Percentiles rank a stretch among this genome's conserved stretches.
phyloP scores from a whole-genome alignment of 1,140 invertebrate species.

The Tetranychus cinnabarinus region DNA sequence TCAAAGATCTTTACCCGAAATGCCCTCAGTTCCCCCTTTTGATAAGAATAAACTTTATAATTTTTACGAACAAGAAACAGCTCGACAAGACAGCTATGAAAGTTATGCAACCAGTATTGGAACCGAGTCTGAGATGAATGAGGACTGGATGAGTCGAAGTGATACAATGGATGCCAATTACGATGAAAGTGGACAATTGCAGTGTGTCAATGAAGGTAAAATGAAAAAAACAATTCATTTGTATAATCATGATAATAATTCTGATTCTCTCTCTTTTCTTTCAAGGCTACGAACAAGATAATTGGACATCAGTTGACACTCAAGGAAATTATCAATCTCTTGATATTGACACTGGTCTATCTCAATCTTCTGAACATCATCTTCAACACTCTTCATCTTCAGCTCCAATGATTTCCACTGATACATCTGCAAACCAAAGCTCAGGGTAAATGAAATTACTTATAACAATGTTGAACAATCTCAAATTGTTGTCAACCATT shows the following conservation, averaged over 20 bases:
- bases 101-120: constrained; percentile 5
- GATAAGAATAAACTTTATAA: constrained; percentile 4
- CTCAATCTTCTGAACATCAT: too few species aligned
- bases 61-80: constrained; percentile 9
- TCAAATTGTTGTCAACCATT: too few species aligned
- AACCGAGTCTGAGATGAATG: neutral
- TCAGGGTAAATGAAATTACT: neutral
- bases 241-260: too few species aligned
- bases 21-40: constrained; percentile 15
- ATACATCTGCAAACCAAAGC: neutral
- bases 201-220: too few species aligned
- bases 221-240: too few species aligned
- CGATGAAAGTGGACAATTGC: too few species aligned
- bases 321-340: neutral
- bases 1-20: constrained; percentile 11
- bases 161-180: neutral
- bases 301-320: neutral
- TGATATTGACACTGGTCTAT: neutral
- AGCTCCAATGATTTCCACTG: neutral
- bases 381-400: too few species aligned
- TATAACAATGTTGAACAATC: too few species aligned
- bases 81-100: constrained; percentile 12
- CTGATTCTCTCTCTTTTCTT: too few species aligned
- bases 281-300: neutral
- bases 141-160: neutral